Conservation (phyloP, 2,797 vertebrate genomes). For the Hephaestus fuliginosus region DNA sequence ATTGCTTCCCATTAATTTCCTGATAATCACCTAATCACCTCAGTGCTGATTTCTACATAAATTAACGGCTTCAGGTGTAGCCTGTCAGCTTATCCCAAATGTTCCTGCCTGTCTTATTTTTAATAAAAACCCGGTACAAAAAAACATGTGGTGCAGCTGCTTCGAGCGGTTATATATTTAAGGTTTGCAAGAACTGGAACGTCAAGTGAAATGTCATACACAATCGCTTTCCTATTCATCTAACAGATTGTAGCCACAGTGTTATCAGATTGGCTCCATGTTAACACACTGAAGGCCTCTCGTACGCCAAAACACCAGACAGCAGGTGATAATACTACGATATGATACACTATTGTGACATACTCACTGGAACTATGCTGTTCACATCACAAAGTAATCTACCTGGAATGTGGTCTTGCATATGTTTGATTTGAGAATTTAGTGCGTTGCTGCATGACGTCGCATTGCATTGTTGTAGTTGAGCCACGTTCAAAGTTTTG, state of each 20-base stretch:
- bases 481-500: neutral
- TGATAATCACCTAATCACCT: slow-evolving; percentile 4
- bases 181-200: slow-evolving; percentile 11
- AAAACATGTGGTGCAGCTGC: slow-evolving; percentile 16
- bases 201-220: slow-evolving; percentile 21
- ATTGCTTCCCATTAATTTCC: slow-evolving; percentile 16
- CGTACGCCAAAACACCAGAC: slow-evolving; percentile 29
- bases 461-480: slow-evolving; percentile 12
- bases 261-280: slow-evolving; percentile 30
- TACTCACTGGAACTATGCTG: slow-evolving; percentile 27
- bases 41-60: slow-evolving; percentile 10
- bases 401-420: slow-evolving; percentile 38
- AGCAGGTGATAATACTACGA: slow-evolving; percentile 21
- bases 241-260: slow-evolving; percentile 18
- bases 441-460: slow-evolving; percentile 3
- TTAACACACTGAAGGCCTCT: slow-evolving; percentile 22
- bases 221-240: neutral
- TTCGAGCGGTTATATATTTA: neutral
- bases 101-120: neutral
- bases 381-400: slow-evolving; percentile 28
- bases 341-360: slow-evolving; percentile 24
- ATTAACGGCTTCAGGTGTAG: neutral
- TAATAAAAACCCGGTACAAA: neutral
- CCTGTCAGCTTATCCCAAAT: slow-evolving; percentile 7
- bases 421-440: slow-evolving; percentile 32